Conservation (phyloP, 1,140 invertebrate genomes). For the Trichoplusia ni region DNA sequence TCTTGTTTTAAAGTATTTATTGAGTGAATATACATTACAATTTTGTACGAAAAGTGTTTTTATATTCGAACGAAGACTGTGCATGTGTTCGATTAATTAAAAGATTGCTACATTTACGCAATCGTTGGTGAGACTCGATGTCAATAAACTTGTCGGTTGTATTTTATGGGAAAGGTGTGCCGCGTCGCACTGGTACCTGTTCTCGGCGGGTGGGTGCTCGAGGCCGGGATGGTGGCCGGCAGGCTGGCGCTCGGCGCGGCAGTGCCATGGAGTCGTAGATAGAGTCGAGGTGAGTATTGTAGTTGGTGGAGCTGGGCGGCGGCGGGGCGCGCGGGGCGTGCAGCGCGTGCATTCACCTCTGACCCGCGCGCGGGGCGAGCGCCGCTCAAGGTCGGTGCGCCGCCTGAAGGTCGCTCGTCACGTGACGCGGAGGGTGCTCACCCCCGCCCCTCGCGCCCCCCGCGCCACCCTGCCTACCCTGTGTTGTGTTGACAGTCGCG, state of each 20-base stretch:
- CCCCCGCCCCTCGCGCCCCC: slow-evolving; percentile 52
- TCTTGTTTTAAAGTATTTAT: slow-evolving; percentile 61
- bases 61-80: slow-evolving; percentile 53
- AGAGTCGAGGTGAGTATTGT: slow-evolving; percentile 62
- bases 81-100: slow-evolving; percentile 52
- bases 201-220: slow-evolving; percentile 63
- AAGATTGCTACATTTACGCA: slow-evolving; percentile 67
- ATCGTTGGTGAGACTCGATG: slow-evolving; percentile 74
- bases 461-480: slow-evolving; percentile 39
- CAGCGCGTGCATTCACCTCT: slow-evolving; percentile 77
- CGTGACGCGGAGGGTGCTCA: slow-evolving; percentile 73
- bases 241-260: slow-evolving; percentile 49
- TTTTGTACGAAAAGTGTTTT: slow-evolving; percentile 60
- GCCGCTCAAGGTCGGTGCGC: slow-evolving; percentile 78
- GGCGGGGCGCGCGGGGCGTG: slow-evolving; percentile 48
- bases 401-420: slow-evolving; percentile 77
- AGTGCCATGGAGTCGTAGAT: slow-evolving; percentile 56
- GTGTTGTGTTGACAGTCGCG: slow-evolving; percentile 53
- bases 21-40: slow-evolving; percentile 63
- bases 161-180: slow-evolving; percentile 81
- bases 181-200: slow-evolving; percentile 75
- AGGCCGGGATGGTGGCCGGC: slow-evolving; percentile 54
- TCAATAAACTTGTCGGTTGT: slow-evolving; percentile 80
- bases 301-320: slow-evolving; percentile 40
- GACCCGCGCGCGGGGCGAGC: slow-evolving; percentile 76